Evolutionary conservation across 2,797 vertebrate species (phyloP).

Genomic region (Chaunax sp.): DNA sequence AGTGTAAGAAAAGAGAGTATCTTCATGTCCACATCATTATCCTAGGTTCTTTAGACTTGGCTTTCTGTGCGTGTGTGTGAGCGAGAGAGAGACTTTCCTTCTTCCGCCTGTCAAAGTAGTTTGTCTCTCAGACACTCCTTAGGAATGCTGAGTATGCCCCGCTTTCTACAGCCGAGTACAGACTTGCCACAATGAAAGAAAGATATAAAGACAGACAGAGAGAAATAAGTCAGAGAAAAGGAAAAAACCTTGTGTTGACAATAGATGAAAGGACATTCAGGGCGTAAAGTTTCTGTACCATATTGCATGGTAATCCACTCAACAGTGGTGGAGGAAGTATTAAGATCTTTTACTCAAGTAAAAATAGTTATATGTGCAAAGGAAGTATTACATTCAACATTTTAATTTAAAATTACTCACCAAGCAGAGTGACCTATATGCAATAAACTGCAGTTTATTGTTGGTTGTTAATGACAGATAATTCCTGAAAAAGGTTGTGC

Average conservation of each 20-base stretch:
- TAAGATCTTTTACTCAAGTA: background rate
- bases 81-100: conserved; percentile 34
- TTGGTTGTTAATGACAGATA: too few species aligned
- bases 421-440: too few species aligned
- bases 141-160: conserved; percentile 79
- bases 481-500: too few species aligned
- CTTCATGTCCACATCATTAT: conserved; percentile 14
- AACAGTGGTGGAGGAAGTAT: too few species aligned
- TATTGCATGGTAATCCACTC: background rate
- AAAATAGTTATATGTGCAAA: too few species aligned
- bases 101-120: conserved; percentile 71
- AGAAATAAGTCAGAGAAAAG: background rate
- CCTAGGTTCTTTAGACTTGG: conserved; percentile 14
- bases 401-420: too few species aligned
- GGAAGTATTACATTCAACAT: background rate
- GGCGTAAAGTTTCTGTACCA: background rate
- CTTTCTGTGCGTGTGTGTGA: conserved; percentile 5
- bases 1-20: conserved; percentile 1
- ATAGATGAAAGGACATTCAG: background rate
- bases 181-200: conserved; percentile 69
- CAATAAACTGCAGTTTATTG: too few species aligned
- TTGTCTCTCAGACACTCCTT: conserved; percentile 73
- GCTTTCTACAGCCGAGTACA: conserved; percentile 75
- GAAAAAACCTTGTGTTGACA: background rate
- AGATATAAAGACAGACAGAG: background rate